phyloP scores from a whole-genome alignment of 2,888 invertebrate genomes.

The Cheilosia soror region DNA sequence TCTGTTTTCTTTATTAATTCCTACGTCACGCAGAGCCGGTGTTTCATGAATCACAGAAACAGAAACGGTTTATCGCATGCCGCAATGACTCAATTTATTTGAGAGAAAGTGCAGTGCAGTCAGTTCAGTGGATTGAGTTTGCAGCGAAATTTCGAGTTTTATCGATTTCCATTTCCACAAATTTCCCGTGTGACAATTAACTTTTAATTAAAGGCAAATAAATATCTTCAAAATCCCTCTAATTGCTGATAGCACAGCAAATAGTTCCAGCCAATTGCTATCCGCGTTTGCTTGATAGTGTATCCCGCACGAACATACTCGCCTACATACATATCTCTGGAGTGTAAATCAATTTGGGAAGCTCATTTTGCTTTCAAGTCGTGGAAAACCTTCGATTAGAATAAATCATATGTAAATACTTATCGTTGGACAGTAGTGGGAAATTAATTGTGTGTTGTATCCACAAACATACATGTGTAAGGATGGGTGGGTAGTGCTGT shows the following conservation, averaged over 20 bases:
- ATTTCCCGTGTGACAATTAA: conserved; percentile 38
- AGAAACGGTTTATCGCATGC: background rate
- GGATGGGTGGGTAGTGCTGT: conserved; percentile 1
- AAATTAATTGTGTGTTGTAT: conserved; percentile 18
- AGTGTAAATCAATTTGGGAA: conserved; percentile 40
- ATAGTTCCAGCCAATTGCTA: background rate
- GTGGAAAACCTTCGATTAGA: conserved; percentile 34
- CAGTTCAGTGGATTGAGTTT: background rate
- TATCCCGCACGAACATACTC: background rate
- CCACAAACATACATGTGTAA: background rate
- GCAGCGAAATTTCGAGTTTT: background rate
- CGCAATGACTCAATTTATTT: conserved; percentile 23
- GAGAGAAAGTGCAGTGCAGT: conserved; percentile 24
- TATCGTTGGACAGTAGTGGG: background rate
- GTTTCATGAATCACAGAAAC: conserved; percentile 27
- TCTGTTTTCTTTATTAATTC: conserved; percentile 35
- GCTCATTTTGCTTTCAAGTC: conserved; percentile 1
- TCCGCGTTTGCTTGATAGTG: no score
- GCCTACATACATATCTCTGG: background rate
- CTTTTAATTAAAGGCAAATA: conserved; percentile 58
- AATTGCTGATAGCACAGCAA: conserved; percentile 35
- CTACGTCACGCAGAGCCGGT: conserved; percentile 43
- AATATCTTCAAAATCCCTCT: conserved; percentile 5
- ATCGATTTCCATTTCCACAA: conserved; percentile 13
- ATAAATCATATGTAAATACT: conserved; percentile 65